Base-by-base conservation (phyloP, 2,113 vertebrate species). In the Nerophis ophidion region DNA sequence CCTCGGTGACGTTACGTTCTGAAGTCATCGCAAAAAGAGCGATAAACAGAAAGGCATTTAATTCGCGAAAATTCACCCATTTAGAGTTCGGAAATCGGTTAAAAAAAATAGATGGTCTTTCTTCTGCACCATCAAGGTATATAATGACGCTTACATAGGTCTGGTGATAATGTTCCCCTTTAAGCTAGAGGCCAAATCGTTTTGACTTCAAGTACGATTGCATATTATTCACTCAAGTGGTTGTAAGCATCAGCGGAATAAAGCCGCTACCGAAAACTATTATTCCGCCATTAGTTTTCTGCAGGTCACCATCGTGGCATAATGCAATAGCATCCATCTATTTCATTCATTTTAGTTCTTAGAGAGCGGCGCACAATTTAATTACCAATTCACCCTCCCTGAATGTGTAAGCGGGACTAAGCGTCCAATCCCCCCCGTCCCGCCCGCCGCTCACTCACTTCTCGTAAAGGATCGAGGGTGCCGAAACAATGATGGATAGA, bases 401-500 rank as follows among this genome's bases (percentile, higher is more conserved):
- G 84, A 83, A 81, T 78, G 73, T 64, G 51, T 75, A 79, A 78
- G 75, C 82, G 75, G 71, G 74, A 85, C 74, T 64, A 12, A 75
- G 81, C 65, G 77, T 71, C 73, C 70, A 65, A 57, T 67, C 72
- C 65, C 75, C 19, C 38, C 38, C 38, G 3, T 40, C 7, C 81
- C 74, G 71, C 74, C 80, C 75, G 61, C 60, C 50, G 15, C 81
- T 82, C 80, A 65, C 84, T 86, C 81, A 81, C 79, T 86, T 88
- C 85, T 87, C 75, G 83, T 88, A 89, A 89, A 86, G 83, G 84
- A 89, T 81, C 52, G 74, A 85, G 80, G 80, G 86, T 88, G 86
- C 77, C 71, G 89, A 89, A 88, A 88, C 86, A 88, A 87, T 90
- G 89, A 89, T 90, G 89, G 88, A 90, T 89, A 86, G 86, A 90